Base-by-base conservation (phyloP, 2,888 invertebrate genomes). In the Tinea trinotella region DNA sequence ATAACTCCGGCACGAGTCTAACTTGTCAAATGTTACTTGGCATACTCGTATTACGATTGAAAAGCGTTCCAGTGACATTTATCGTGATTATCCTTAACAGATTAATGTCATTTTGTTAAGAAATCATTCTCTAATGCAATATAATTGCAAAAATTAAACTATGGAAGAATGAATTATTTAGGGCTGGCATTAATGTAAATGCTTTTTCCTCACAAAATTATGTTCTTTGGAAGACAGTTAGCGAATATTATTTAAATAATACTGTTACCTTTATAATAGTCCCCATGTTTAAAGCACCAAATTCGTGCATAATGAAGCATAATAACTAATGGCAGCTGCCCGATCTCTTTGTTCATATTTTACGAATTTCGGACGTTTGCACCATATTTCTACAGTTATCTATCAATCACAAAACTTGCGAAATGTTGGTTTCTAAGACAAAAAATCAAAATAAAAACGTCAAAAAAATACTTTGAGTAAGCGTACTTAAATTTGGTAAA, bases 221-320 rank as follows among this genome's bases (percentile, higher is more conserved):
- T 48, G 17, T 48, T 48, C 48, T 48, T 50, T 50, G 50, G 50
- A 50, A 50, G 50, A 50, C 50, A 18, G 50, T 20, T 24, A 24
- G 18, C 22, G 24, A 22, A 50, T 46, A 50, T 50, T 18, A 50
- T 24, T 50, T 50, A 24, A 48, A 19, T 50, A 50, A 50, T 50
- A 50, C 50, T 50, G 50, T 50, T 24, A 22, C 13, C 22, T 20
- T 24, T 18, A 19, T 46, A 19, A 50, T 50, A 50, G 50, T 50
- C 50, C 50, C 50, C 46, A 12, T 46, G 6, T 46, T 46, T 19
- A 19, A 46, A 46, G 46, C 46, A 46, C 46, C 46, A 46, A 30
- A 18, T 46, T 46, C 46, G 46, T 46, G 46, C 46, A 46, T 19
- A 40, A 18, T 19, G 19, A 19, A 46, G 19, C 46, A 13, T 40